Evolutionary conservation across 2,113 vertebrate species (phyloP), one percentile per base, ranked within the genome.

Genomic region (Hipposideros armiger): DNA sequence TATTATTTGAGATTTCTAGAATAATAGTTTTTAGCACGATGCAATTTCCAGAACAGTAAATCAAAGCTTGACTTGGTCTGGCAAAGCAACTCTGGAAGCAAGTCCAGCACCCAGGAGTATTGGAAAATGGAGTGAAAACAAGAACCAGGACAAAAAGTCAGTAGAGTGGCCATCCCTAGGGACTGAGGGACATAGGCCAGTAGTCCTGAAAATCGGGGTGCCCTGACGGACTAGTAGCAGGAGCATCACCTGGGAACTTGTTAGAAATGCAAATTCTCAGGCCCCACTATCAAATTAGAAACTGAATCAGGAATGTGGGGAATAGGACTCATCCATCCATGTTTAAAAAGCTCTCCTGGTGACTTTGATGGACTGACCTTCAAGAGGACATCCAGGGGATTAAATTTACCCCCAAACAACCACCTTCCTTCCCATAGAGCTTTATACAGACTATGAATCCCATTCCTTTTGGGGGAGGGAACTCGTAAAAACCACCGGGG

Each of bases 81-180:
- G 83, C 10, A 87, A 74, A 85, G 36, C n/a, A 77, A 77, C 7
- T 90, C 74, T 92, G 52, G 26, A 90, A 94, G 54, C 52, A 95
- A 95, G 20, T 45, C 54, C 20, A 58, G 5, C 62, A 28, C 40
- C 30, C 11, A 60, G 17, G 11, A 50, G 3, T 82, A 45, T 60
- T 78, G 10, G 69, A 90, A 87, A 84, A 26, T 64, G 45, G 62
- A 76, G 50, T 76, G 36, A 89, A 32, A 82, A 28, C 6, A 84
- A 77, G 62, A 69, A 78, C 52, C 36, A 80, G 28, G 13, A 22
- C 11, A 87, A 26, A 26, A 95, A 76, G 0, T 60, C 26, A 3
- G 47, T 50, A 78, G 69, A 84, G 54, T 47, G 20, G 24, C 32
- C 30, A 84, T 54, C 32, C 30, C 15, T 64, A 74, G 8, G 32